Conservation (phyloP, 2,888 invertebrate species). For the Balanococcus diminutus region DNA sequence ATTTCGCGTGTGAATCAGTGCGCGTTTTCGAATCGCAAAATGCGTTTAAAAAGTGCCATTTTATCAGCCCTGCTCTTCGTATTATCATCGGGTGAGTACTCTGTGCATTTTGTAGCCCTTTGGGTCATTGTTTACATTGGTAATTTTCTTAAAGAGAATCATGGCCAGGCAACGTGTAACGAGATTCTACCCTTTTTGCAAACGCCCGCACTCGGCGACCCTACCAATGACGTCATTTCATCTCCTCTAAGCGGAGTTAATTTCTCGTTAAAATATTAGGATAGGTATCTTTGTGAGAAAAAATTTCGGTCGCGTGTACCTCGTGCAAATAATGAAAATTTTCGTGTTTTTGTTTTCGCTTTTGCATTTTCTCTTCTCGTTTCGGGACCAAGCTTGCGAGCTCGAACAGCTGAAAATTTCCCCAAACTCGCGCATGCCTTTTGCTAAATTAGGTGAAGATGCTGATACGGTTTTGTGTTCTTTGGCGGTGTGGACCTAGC, state of each 20-base stretch:
- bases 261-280: background rate
- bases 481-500: background rate
- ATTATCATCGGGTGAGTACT: slow-evolving; percentile 13
- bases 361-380: background rate
- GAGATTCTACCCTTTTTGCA: background rate
- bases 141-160: background rate
- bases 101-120: background rate
- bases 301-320: background rate
- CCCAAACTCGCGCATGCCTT: background rate
- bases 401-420: slow-evolving; percentile 39
- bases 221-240: background rate
- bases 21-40: background rate
- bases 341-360: slow-evolving; percentile 15
- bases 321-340: background rate
- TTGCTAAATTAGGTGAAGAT: slow-evolving; percentile 36
- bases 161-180: background rate
- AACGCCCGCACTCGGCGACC: background rate
- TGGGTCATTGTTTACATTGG: background rate
- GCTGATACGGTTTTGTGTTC: slow-evolving; percentile 4
- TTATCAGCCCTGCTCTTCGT: slow-evolving; percentile 20
- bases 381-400: background rate
- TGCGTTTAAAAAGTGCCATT: slow-evolving; percentile 30
- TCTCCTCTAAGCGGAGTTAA: background rate
- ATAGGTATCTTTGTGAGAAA: too few species aligned
- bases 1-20: slow-evolving; percentile 5